Conservation (phyloP, 2,113 vertebrate species). For the Pteruthius melanotis region DNA sequence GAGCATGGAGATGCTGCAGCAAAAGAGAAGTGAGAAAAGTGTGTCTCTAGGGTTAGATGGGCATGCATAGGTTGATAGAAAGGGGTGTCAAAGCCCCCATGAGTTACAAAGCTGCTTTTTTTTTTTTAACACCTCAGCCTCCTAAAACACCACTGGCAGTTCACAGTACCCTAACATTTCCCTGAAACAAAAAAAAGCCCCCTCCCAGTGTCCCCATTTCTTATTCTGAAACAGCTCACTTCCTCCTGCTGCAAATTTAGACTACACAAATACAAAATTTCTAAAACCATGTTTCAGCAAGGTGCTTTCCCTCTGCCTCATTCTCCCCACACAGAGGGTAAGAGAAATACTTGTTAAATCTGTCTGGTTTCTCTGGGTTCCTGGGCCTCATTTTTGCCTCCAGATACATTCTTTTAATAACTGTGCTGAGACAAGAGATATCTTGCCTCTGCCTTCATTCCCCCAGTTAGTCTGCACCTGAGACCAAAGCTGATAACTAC, state of each 20-base stretch:
- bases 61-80: not conserved
- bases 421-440: not conserved
- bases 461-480: not conserved
- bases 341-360: not conserved
- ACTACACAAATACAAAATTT: not conserved
- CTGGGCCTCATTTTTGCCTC: constrained; percentile 8
- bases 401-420: constrained; percentile 25
- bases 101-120: not conserved
- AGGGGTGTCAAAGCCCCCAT: not conserved
- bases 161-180: not conserved
- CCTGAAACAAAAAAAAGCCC: not conserved
- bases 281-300: not conserved
- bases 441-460: not conserved
- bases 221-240: not conserved
- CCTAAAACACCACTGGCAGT: not conserved
- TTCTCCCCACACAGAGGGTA: not conserved
- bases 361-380: not conserved
- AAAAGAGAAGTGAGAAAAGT: not conserved
- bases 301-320: not conserved
- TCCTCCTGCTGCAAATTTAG: not conserved
- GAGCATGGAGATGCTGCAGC: not conserved
- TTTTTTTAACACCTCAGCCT: not conserved
- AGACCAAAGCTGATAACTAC: not conserved
- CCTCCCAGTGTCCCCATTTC: not conserved
- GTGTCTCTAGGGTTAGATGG: not conserved